Evolutionary conservation across 2,113 vertebrate genomes (phyloP).

Genomic region (Sminthopsis crassicaudata): DNA sequence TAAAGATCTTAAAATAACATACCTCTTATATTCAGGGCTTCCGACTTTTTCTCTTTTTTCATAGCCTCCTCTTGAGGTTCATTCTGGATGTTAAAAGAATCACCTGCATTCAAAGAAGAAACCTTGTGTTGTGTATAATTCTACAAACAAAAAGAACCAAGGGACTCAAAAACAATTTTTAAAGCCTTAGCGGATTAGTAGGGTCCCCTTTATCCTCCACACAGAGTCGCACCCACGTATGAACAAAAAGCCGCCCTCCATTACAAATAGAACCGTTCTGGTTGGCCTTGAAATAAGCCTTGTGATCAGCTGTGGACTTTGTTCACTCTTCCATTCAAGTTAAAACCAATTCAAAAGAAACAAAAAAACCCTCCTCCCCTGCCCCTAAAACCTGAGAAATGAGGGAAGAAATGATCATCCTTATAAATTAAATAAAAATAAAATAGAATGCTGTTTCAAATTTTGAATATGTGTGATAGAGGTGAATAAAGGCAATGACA

Average conservation of each 20-base stretch:
- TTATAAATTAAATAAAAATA: not conserved
- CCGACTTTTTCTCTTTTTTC: constrained; percentile 83
- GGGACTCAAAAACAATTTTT: constrained; percentile 81
- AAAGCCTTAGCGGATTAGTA: constrained; percentile 37
- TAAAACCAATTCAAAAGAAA: not conserved
- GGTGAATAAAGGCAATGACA: not conserved
- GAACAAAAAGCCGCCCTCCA: not conserved
- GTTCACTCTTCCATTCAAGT: not conserved
- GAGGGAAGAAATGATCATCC: not conserved
- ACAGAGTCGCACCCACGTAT: not conserved
- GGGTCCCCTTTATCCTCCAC: not conserved
- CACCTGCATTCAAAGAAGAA: constrained; percentile 93
- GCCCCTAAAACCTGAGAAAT: not conserved
- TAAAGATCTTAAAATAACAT: not conserved
- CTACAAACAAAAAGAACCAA: constrained; percentile 88
- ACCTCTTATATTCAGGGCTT: constrained; percentile 92
- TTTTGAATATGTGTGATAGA: not conserved
- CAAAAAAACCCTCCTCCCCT: not conserved
- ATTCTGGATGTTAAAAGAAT: constrained; percentile 76
- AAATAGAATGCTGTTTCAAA: not conserved
- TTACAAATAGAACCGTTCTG: not conserved
- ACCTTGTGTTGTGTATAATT: constrained; percentile 91
- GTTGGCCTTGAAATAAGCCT: constrained; percentile 55
- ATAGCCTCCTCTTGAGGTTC: constrained; percentile 70
- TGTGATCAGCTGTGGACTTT: not conserved